Evolutionary conservation across 2,797 vertebrate genomes (phyloP), one percentile per base, ranked within the genome.

Genomic region (Rousettus madagascariensis): DNA sequence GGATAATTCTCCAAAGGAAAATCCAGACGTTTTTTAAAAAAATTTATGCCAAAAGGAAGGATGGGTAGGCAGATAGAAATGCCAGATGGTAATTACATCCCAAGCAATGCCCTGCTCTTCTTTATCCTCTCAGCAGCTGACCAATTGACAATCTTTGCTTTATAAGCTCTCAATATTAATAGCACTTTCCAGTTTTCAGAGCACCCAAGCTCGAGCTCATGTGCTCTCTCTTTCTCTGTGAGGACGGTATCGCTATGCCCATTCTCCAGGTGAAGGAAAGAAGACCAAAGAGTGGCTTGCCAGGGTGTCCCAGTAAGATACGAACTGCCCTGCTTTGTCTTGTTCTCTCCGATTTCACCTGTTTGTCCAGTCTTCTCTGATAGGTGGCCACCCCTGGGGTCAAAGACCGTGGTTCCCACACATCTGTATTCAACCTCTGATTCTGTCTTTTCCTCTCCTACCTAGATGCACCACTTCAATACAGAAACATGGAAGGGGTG

Each of bases 381-480:
- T 15, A 30, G 28, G 33, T 8, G 68, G 61, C 72, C 0, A 0
- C 55, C 28, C 20, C 49, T 57, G 13, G 4, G 24, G 57, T 4
- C 41, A 30, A 28, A 61, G 59, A 75, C 59, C 59, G 8, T 1
- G 26, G 16, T 61, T 8, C 63, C n/a, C 71, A 8, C 10, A n/a
- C 55, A 19, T 66, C 38, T 2, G 38, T 19, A 20, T 22, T 84
- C 41, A 22, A 2, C 61, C 90, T 63, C 38, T 36, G 33, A 6
- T 16, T 24, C 59, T 80, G 1, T 43, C 57, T 72, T 33, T 24
- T 38, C 28, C 24, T 78, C 28, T 26, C 30, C 33, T 24, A 3
- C 51, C 78, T n/a, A 98, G 97, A 96, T 98, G 80, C 97, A 98
- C 57, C 96, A 96, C 43, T 97, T 98, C 63, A 96, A 97, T n/a